Conservation (phyloP, 2,113 vertebrate genomes). For the Coregonus clupeaformis region DNA sequence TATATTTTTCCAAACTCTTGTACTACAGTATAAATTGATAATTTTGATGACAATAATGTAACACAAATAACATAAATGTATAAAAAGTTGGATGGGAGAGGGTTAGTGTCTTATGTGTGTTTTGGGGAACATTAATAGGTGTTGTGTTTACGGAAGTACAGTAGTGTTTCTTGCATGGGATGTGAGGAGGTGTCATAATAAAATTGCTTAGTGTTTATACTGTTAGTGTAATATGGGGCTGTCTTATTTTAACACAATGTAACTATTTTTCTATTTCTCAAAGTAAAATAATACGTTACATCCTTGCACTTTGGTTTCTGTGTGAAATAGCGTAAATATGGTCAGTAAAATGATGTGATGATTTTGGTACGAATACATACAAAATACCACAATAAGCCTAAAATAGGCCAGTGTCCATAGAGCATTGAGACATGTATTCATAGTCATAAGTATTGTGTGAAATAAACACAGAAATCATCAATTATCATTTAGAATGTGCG, state of each 20-base stretch:
- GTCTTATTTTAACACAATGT: neutral
- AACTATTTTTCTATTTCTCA: conserved; percentile 7
- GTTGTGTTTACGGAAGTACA: neutral
- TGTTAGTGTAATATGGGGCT: neutral
- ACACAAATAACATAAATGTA: neutral
- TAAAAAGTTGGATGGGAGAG: neutral
- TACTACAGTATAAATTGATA: neutral
- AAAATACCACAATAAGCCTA: neutral
- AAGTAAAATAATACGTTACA: conserved; percentile 9
- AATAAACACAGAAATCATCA: neutral
- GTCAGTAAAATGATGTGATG: neutral
- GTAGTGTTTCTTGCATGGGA: neutral
- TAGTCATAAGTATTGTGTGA: neutral
- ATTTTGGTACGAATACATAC: neutral
- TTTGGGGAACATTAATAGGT: neutral
- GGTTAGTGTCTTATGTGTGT: neutral
- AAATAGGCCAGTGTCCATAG: no score
- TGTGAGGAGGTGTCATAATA: neutral
- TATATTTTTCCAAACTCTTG: neutral
- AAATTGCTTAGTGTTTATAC: neutral
- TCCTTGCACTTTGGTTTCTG: neutral
- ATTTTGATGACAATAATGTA: neutral
- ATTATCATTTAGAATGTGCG: no score
- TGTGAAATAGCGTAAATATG: neutral
- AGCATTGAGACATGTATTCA: neutral